phyloP scores from a whole-genome alignment of 2,113 vertebrate species.

The Thamnaconus septentrionalis region DNA sequence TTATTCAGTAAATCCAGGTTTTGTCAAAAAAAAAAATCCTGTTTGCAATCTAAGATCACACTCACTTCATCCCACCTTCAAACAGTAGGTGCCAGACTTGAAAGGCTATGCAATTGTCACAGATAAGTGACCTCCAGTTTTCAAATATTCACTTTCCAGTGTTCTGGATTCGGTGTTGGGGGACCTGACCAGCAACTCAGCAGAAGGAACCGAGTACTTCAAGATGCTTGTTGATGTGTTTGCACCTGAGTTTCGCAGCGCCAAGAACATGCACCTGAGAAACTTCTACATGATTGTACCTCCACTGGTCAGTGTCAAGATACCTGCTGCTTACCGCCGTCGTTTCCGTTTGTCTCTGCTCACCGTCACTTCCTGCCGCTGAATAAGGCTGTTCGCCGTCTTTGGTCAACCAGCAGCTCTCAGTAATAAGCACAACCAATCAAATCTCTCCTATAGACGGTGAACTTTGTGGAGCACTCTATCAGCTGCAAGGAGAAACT shows the following conservation, averaged over 20 bases:
- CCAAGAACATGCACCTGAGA: slow-evolving; percentile 95
- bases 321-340: background rate
- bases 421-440: background rate
- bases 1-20: too few species aligned
- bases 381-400: too few species aligned
- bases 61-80: too few species aligned
- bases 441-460: slow-evolving; percentile 76
- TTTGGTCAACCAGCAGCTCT: background rate
- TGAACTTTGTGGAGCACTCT: slow-evolving; percentile 98
- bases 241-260: slow-evolving; percentile 92
- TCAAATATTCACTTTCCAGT: slow-evolving; percentile 32
- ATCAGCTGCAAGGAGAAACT: slow-evolving; percentile 97
- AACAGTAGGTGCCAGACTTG: background rate
- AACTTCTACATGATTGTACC: slow-evolving; percentile 99
- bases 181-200: slow-evolving; percentile 93
- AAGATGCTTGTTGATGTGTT: slow-evolving; percentile 98
- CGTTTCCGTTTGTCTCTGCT: background rate
- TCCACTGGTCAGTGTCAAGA: slow-evolving; percentile 84
- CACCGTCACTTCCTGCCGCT: too few species aligned
- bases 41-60: too few species aligned
- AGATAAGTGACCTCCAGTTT: background rate
- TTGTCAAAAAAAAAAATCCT: too few species aligned
- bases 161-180: slow-evolving; percentile 87
- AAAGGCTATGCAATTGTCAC: background rate
- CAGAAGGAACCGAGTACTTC: slow-evolving; percentile 97